Conservation (phyloP, 2,113 vertebrate genomes). For the Pseudonaja textilis region DNA sequence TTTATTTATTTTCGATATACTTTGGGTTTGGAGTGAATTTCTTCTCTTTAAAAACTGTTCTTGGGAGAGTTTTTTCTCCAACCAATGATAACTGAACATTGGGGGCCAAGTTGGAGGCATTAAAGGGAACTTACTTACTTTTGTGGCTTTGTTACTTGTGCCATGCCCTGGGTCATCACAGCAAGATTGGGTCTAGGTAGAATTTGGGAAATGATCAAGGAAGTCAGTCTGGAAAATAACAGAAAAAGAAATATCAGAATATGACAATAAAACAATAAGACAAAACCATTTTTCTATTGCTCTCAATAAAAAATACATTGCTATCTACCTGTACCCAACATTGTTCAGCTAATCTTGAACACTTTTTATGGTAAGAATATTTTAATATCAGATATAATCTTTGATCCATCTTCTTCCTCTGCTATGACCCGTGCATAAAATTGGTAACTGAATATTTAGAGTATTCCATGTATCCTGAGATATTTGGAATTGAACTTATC, state of each 20-base stretch:
- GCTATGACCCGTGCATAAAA: not conserved
- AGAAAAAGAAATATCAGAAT: not conserved
- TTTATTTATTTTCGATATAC: too few species aligned
- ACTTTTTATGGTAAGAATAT: not conserved
- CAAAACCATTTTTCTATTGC: not conserved
- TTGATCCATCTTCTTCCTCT: not conserved
- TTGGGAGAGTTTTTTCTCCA: too few species aligned
- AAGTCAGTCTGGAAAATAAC: not conserved
- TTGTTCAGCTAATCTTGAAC: not conserved
- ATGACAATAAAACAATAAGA: not conserved
- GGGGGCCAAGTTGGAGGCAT: too few species aligned
- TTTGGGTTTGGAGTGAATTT: too few species aligned
- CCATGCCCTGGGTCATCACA: too few species aligned
- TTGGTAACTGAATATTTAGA: slow-evolving; percentile 31
- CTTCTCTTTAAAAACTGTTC: too few species aligned
- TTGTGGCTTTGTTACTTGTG: too few species aligned
- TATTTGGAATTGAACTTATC: slow-evolving; percentile 33
- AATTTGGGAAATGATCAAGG: not conserved
- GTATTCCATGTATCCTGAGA: not conserved
- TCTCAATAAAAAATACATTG: not conserved
- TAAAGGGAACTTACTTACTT: too few species aligned
- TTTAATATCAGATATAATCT: not conserved
- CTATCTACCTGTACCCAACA: not conserved
- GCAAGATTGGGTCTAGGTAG: not conserved
- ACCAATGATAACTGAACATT: too few species aligned